Percentiles rank a stretch among this genome's conserved stretches.
phyloP scores from a whole-genome alignment of 2,888 invertebrate species.

The Nomada fucata region DNA sequence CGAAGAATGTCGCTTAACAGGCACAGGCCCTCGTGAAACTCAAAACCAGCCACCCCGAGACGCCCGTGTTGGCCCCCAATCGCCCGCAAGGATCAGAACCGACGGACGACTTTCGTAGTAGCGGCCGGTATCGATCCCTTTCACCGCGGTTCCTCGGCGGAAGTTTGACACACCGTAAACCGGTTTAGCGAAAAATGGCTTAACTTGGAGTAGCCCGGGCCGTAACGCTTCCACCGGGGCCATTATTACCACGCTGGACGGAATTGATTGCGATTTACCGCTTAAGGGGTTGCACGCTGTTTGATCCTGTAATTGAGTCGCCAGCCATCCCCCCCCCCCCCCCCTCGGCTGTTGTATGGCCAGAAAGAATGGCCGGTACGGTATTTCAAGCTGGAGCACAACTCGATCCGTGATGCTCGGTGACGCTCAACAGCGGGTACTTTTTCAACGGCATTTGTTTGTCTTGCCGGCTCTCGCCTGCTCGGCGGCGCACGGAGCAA shows the following conservation, averaged over 20 bases:
- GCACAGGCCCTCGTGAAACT: slow-evolving; percentile 48
- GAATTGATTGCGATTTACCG: slow-evolving; percentile 80
- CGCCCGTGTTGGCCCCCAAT: background rate
- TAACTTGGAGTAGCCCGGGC: slow-evolving; percentile 75
- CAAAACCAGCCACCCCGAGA: background rate
- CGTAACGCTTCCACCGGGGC: slow-evolving; percentile 62
- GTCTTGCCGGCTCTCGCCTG: background rate
- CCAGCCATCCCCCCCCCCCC: slow-evolving; percentile 25
- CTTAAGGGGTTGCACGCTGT: slow-evolving; percentile 69
- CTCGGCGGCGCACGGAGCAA: background rate
- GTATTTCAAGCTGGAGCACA: slow-evolving; percentile 16
- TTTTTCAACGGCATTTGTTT: slow-evolving; percentile 41
- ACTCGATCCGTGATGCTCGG: slow-evolving; percentile 24
- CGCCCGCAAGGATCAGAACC: slow-evolving; percentile 35
- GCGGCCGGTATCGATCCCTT: slow-evolving; percentile 70
- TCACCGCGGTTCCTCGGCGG: slow-evolving; percentile 48
- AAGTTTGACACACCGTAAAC: slow-evolving; percentile 80
- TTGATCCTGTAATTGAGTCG: slow-evolving; percentile 80
- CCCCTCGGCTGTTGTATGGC: slow-evolving; percentile 37
- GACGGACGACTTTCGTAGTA: slow-evolving; percentile 38
- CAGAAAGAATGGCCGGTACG: slow-evolving; percentile 31
- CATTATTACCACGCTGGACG: slow-evolving; percentile 51
- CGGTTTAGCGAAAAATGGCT: slow-evolving; percentile 81
- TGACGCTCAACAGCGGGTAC: slow-evolving; percentile 57
- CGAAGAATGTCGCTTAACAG: slow-evolving; percentile 66